Percentiles rank a stretch among this genome's conserved stretches.
Evolutionary conservation across 2,797 vertebrate genomes (phyloP).

Genomic region (Sebastes hubbsi): DNA sequence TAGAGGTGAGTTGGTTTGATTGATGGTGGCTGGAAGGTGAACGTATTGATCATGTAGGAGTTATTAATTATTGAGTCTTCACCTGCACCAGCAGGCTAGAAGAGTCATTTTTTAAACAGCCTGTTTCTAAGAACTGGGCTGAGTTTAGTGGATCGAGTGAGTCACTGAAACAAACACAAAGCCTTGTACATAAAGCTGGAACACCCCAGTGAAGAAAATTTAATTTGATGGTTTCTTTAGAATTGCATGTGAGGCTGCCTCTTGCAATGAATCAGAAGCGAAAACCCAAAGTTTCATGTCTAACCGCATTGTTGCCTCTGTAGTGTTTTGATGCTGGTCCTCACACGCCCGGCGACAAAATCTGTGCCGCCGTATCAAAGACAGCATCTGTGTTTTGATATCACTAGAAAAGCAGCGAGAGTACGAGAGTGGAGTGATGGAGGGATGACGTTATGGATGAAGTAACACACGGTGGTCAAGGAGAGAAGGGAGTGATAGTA

Average conservation of each 20-base stretch:
- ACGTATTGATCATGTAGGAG: not conserved
- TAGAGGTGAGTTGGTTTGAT: conserved; percentile 5
- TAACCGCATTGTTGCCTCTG: conserved; percentile 36
- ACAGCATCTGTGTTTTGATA: conserved; percentile 50
- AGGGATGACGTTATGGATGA: conserved; percentile 39
- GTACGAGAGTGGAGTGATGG: conserved; percentile 32
- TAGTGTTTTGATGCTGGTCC: conserved; percentile 13
- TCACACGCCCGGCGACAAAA: not conserved
- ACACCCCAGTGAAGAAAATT: conserved; percentile 31
- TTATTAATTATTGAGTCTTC: conserved; percentile 20
- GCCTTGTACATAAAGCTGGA: not conserved
- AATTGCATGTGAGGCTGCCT: conserved; percentile 19
- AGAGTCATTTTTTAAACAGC: not conserved
- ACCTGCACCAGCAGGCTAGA: conserved; percentile 17
- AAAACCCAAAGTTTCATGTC: conserved; percentile 46
- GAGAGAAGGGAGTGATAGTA: conserved; percentile 40
- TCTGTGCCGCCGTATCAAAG: conserved; percentile 17
- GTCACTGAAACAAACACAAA: conserved; percentile 55
- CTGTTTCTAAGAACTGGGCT: conserved; percentile 41
- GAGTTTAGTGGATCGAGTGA: conserved; percentile 31
- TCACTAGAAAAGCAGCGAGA: conserved; percentile 36
- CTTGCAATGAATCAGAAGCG: conserved; percentile 23
- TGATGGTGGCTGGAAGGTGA: not conserved
- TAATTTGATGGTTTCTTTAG: conserved; percentile 49
- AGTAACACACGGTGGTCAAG: conserved; percentile 57